Evolutionary conservation across 2,113 vertebrate species (phyloP).

Genomic region (Gnathonemus echidnorhynchus): DNA sequence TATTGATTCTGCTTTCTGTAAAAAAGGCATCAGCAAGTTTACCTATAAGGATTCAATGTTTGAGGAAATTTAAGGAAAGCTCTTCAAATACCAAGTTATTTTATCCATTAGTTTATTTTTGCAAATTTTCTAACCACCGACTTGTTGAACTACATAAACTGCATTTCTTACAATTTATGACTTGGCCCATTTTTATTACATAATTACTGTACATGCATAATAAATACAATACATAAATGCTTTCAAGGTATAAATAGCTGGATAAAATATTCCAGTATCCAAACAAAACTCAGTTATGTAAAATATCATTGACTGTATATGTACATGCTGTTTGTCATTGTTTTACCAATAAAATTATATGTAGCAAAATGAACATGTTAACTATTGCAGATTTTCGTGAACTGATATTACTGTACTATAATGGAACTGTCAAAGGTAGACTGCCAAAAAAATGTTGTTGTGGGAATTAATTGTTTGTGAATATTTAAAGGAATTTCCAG

Average conservation of each 20-base stretch:
- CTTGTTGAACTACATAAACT: no score
- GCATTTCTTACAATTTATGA: background rate
- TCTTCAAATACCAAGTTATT: background rate
- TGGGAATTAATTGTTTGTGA: background rate
- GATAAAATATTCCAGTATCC: background rate
- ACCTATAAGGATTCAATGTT: background rate
- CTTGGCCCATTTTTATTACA: background rate
- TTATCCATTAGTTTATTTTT: background rate
- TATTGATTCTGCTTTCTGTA: background rate
- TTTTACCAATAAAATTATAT: background rate
- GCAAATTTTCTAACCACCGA: no score
- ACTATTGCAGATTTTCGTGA: background rate
- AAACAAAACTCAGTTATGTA: background rate
- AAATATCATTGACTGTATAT: background rate
- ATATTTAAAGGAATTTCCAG: background rate
- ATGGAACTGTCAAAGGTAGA: background rate
- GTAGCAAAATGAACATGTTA: background rate
- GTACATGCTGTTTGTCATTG: background rate
- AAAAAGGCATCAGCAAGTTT: background rate
- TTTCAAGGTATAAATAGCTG: background rate
- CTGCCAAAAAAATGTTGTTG: background rate
- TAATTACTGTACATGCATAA: background rate
- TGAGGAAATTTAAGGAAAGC: background rate
- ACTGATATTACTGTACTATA: background rate
- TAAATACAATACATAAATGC: background rate